Evolutionary conservation across 35 echinoderm and acorn worm genomes (phyloP), one percentile per base, ranked within the genome.

Genomic region (Ophiothrix spiculata): DNA sequence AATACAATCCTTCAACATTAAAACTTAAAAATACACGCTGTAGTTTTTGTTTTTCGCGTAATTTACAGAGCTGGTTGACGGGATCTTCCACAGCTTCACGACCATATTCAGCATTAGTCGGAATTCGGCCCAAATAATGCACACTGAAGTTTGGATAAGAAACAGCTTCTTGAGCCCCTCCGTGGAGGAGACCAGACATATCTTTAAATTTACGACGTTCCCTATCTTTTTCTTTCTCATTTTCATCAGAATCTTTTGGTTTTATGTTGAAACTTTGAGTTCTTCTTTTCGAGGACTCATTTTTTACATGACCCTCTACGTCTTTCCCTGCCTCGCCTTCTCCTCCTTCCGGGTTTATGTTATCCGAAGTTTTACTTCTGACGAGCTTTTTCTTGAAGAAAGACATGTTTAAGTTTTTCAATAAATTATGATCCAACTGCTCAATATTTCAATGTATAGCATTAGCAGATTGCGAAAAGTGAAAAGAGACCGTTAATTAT

Each of bases 11-110:
- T 34, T 98, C 95, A 11, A 81, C 86, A 63, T 98, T 90, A 76
- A 98, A 98, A 0, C 56, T 79, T n/a, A 98, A 41, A 16, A 84
- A 37, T n/a, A 90, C 80, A 78, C 85, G 92, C 11, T 85, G 92
- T 21, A 98, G 73, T 88, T 94, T 98, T 77, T 98, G 91, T 64
- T 91, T 94, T 77, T 94, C 95, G n/a, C 96, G 83, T 0, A 99
- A 73, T 85, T 90, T 88, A 77, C 96, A 99, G 14, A 99, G 76
- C 32, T 93, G 92, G 34, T 99, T 89, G 0, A 99, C 96, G 19
- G 96, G 96, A 29, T 80, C 86, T 56, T 99, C 96, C 13, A 99
- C 92, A 0, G 92, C 92, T 32, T 89, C 86, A 19, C 81, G 89
- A 16, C 96, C 96, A 37, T 89, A 99, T 41, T 99, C 96, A 2